Evolutionary conservation across 2,797 vertebrate genomes (phyloP).

Genomic region (Spinus olivaceus): DNA sequence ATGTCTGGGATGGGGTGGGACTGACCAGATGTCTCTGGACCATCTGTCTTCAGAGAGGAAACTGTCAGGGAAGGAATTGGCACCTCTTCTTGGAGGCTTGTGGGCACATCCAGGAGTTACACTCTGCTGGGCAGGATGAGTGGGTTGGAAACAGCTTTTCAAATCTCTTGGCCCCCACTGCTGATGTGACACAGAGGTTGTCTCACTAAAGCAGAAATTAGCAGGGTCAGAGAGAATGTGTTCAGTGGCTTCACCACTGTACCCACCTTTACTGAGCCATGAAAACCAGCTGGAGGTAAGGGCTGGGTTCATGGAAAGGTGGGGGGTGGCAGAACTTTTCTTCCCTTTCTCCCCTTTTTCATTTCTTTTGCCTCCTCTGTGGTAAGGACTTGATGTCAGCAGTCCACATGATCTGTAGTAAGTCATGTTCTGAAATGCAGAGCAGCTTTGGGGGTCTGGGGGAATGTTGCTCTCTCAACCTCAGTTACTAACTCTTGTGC

Average conservation of each 20-base stretch:
- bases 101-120: neutral
- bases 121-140: neutral
- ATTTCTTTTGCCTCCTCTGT: neutral
- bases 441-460: neutral
- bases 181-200: neutral
- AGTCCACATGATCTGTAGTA: neutral
- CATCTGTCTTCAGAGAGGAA: neutral
- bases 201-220: neutral
- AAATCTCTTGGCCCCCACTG: neutral
- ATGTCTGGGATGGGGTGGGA: neutral
- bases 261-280: neutral
- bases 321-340: rapidly evolving
- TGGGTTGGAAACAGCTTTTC: neutral
- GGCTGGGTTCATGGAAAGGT: neutral
- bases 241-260: neutral
- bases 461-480: neutral
- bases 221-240: neutral
- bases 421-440: neutral
- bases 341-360: neutral
- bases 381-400: neutral
- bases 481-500: neutral
- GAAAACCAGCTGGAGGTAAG: neutral
- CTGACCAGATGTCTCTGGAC: neutral
- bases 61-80: neutral
- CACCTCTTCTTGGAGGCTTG: neutral